A percentile compares a stretch with the other conserved stretches of the same genome.
phyloP scores from a whole-genome alignment of 35 echinoderm and acorn worm species.

The Heliocidaris tuberculata region DNA sequence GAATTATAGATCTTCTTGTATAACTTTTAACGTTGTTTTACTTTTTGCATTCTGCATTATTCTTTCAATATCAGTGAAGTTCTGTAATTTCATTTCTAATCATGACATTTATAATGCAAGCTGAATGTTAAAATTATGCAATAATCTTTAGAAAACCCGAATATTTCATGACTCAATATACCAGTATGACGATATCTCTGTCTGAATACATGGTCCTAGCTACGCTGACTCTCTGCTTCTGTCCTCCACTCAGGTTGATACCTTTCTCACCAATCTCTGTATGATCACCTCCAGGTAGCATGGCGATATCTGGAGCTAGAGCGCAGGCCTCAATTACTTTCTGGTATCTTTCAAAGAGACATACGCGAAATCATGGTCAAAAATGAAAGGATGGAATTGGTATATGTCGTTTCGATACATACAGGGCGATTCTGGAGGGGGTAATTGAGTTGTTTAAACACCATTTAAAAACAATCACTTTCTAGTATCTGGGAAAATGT shows the following conservation, averaged over 20 bases:
- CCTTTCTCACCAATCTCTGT: slow-evolving; percentile 79
- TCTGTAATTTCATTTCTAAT: not conserved
- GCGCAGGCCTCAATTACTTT: slow-evolving; percentile 56
- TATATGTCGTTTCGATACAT: too few species aligned
- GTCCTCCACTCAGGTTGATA: slow-evolving; percentile 58
- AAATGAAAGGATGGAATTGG: too few species aligned
- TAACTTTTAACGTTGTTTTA: too few species aligned
- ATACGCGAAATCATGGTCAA: too few species aligned
- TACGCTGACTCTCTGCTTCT: slow-evolving; percentile 63
- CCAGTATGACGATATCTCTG: slow-evolving; percentile 61
- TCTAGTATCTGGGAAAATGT: not conserved
- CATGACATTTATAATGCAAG: not conserved
- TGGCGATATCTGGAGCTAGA: slow-evolving; percentile 56
- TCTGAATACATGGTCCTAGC: slow-evolving; percentile 65
- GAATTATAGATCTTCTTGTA: too few species aligned
- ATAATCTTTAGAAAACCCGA: not conserved
- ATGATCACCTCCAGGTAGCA: slow-evolving; percentile 61
- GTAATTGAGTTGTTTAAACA: too few species aligned
- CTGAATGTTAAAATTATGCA: too few species aligned
- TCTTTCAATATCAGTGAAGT: not conserved
- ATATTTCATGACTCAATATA: not conserved
- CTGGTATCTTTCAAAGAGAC: not conserved
- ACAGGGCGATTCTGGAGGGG: too few species aligned
- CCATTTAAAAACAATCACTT: not conserved
- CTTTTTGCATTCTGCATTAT: not conserved